Evolutionary conservation across 2,113 vertebrate genomes (phyloP).

Genomic region (Nymphicus hollandicus): DNA sequence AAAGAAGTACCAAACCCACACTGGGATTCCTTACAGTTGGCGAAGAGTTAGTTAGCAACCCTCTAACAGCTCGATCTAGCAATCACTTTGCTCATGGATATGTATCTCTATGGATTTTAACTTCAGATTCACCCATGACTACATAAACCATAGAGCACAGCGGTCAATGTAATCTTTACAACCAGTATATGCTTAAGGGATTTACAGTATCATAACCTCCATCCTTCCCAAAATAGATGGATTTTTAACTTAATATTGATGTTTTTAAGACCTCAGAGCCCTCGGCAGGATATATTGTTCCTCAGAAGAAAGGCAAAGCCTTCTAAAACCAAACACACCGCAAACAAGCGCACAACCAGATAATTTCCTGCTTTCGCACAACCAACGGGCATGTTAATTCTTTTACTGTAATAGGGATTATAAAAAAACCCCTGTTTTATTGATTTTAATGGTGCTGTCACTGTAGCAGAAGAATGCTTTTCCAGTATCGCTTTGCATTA

Average conservation of each 20-base stretch:
- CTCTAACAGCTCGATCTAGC: neutral
- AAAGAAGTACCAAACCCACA: neutral
- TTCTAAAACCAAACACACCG: neutral
- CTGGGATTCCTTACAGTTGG: neutral
- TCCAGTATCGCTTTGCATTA: conserved; percentile 53
- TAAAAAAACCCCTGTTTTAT: neutral
- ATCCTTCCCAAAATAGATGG: neutral
- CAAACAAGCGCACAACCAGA: neutral
- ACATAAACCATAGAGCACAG: neutral
- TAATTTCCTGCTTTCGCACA: conserved; percentile 3
- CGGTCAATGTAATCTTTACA: neutral
- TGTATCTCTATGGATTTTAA: neutral
- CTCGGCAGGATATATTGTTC: neutral
- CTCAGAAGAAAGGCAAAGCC: conserved; percentile 24
- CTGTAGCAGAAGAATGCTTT: conserved; percentile 50
- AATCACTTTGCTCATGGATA: neutral
- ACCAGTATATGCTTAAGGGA: neutral
- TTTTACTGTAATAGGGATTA: conserved; percentile 34
- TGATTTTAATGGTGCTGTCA: conserved; percentile 56
- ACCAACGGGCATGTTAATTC: conserved; percentile 32
- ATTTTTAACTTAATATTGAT: conserved; percentile 5
- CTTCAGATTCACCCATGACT: neutral
- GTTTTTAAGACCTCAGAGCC: neutral
- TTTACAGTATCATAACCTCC: neutral
- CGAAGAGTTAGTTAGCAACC: neutral